Conservation (phyloP, 2,797 vertebrate species). For the Labeo calbasu region DNA sequence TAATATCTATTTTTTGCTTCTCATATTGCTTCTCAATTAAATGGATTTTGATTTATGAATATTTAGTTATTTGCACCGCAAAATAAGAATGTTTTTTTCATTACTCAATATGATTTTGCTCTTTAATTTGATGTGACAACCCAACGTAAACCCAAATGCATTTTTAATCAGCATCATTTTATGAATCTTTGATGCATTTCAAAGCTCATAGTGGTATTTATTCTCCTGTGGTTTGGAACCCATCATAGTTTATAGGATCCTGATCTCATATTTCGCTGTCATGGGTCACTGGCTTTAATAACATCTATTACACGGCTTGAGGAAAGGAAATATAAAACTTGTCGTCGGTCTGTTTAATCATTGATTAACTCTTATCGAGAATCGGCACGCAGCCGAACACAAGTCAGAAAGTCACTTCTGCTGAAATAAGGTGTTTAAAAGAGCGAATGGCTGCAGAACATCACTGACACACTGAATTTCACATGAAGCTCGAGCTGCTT, state of each 20-base stretch:
- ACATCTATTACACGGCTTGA: neutral
- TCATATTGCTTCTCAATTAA: neutral
- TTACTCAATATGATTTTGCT: too few relatives aligned
- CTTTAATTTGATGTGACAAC: neutral
- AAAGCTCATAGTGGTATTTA: neutral
- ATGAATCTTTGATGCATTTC: neutral
- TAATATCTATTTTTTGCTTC: neutral
- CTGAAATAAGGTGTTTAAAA: neutral
- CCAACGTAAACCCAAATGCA: neutral
- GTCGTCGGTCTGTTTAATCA: neutral
- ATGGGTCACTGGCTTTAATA: slow-evolving; percentile 24
- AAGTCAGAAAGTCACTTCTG: neutral
- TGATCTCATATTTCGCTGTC: neutral
- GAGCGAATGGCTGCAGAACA: neutral
- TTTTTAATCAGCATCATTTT: neutral
- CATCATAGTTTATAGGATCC: neutral
- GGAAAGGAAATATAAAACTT: neutral
- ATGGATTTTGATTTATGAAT: neutral
- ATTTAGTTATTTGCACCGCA: neutral
- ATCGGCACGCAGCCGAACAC: neutral
- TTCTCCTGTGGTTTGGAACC: neutral
- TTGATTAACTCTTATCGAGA: neutral
- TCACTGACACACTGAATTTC: neutral
- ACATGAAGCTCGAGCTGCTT: neutral
- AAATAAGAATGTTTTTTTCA: neutral